Evolutionary conservation across 2,113 vertebrate species (phyloP).

Genomic region (Poecile atricapillus): DNA sequence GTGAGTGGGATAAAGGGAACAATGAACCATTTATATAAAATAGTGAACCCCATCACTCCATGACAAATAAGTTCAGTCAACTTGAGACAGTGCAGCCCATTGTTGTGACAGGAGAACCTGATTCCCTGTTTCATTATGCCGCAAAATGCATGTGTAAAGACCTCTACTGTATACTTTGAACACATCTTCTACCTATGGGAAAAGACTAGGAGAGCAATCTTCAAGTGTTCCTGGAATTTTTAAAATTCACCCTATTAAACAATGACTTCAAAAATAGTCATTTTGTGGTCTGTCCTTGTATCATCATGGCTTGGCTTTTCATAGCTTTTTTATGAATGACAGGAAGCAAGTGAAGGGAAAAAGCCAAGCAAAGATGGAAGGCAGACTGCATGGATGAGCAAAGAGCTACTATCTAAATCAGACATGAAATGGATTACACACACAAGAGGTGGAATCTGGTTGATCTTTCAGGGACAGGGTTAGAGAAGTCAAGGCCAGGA

Average conservation of each 20-base stretch:
- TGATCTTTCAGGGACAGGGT: neutral
- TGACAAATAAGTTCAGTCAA: neutral
- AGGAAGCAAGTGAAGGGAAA: neutral
- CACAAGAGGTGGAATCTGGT: neutral
- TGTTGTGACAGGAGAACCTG: neutral
- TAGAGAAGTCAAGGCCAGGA: neutral
- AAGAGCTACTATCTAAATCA: neutral
- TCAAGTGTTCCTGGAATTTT: neutral
- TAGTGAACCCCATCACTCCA: neutral
- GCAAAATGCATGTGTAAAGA: neutral
- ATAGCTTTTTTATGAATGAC: neutral
- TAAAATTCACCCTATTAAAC: neutral
- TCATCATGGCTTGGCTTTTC: neutral
- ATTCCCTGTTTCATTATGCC: neutral
- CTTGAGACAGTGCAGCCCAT: neutral
- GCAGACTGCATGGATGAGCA: neutral
- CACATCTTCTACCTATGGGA: neutral
- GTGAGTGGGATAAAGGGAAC: neutral
- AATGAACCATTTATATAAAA: neutral
- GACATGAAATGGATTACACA: neutral
- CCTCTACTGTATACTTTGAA: neutral
- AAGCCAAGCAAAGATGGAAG: accelerated
- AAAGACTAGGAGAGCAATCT: neutral
- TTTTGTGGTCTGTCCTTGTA: neutral
- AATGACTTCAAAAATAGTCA: neutral